Evolutionary conservation across 2,797 vertebrate species (phyloP).

Genomic region (Coregonus suidteri): DNA sequence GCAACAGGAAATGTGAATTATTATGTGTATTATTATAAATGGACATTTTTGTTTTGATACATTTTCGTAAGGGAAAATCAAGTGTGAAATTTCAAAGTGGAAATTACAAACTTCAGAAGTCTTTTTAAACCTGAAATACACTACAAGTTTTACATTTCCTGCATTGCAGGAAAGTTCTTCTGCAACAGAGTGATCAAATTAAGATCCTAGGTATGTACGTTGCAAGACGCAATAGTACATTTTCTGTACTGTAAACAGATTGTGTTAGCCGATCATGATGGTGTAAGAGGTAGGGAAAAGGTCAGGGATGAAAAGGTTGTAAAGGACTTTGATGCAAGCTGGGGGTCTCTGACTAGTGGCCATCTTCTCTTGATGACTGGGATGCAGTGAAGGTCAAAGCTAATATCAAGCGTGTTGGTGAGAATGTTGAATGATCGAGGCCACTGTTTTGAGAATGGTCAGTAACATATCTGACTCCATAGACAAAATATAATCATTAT

Average conservation of each 20-base stretch:
- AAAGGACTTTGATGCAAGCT: conserved; percentile 45
- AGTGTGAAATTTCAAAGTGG: too few relatives aligned
- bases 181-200: too few relatives aligned
- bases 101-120: too few relatives aligned
- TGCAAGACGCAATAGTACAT: neutral
- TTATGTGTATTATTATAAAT: too few relatives aligned
- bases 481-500: neutral
- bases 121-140: too few relatives aligned
- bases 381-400: conserved; percentile 52
- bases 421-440: conserved; percentile 20
- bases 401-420: conserved; percentile 41
- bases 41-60: too few relatives aligned
- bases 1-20: too few relatives aligned
- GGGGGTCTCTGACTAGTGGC: conserved; percentile 44
- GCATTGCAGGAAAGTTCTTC: too few relatives aligned
- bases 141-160: too few relatives aligned
- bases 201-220: neutral
- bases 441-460: neutral
- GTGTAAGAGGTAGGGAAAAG: conserved; percentile 55
- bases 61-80: too few relatives aligned
- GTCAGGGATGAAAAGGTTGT: conserved; percentile 63
- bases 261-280: conserved; percentile 29
- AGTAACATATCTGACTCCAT: neutral
- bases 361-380: conserved; percentile 22
- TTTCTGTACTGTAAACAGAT: conserved; percentile 35